Percentiles rank a stretch among this genome's conserved stretches.
phyloP scores from a whole-genome alignment of 2,797 vertebrate genomes.

The Amazonetta brasiliensis region DNA sequence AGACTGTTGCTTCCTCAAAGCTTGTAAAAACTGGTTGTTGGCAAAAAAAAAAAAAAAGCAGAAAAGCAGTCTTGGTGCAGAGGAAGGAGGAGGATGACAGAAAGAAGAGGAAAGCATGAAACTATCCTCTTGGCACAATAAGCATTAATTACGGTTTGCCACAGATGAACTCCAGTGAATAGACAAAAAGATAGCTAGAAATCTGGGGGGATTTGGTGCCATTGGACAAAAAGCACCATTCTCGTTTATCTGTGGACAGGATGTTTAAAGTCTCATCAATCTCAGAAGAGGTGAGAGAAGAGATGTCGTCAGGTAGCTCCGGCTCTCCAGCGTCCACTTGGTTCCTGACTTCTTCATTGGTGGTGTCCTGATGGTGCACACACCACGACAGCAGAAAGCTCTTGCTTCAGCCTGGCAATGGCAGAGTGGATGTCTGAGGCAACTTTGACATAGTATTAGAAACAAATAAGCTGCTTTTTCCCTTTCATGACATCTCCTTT shows the following conservation, averaged over 20 bases:
- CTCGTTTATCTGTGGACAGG: background rate
- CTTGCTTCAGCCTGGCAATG: background rate
- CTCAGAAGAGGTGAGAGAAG: background rate
- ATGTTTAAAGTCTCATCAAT: background rate
- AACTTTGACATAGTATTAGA: background rate
- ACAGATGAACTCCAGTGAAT: background rate
- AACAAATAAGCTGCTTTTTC: background rate
- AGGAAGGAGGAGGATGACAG: background rate
- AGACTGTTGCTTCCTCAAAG: background rate
- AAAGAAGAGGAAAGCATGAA: background rate
- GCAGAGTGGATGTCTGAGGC: background rate
- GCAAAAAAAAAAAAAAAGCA: background rate
- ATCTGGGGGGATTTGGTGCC: background rate
- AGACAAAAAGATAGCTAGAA: background rate
- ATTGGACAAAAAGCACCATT: background rate
- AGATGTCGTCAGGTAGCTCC: too few relatives aligned
- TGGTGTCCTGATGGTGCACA: background rate
- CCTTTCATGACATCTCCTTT: background rate
- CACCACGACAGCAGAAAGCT: background rate
- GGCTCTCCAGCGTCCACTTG: background rate
- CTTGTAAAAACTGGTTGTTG: background rate
- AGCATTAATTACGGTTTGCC: background rate
- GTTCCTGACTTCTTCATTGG: background rate
- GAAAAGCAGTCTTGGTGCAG: background rate
- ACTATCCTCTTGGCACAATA: fast-evolving